Percentiles rank a stretch among this genome's conserved stretches.
These are phyloP conservation scores for Ennomos quercinarius DNA, from an alignment of 2,888 invertebrate species.

Conservation along the genomic window DNA sequence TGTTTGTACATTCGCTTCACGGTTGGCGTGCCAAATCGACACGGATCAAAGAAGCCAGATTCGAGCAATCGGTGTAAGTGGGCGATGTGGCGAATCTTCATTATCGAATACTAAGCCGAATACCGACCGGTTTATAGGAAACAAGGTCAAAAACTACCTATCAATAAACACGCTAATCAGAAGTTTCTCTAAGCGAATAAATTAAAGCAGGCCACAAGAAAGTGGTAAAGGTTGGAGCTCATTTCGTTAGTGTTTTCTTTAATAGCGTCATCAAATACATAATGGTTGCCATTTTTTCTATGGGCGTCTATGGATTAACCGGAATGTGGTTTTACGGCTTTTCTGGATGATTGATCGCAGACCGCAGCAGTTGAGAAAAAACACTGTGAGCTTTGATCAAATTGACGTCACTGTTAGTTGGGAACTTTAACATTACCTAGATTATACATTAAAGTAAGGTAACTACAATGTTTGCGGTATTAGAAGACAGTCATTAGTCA, in stretches of 20 bases:
- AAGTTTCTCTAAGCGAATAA: slow-evolving; percentile 9
- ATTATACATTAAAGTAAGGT: too few relatives aligned
- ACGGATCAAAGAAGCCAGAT: slow-evolving; percentile 53
- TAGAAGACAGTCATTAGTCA: too few relatives aligned
- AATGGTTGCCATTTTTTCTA: too few relatives aligned
- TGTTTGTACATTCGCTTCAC: slow-evolving; percentile 9
- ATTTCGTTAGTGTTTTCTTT: slow-evolving; percentile 24
- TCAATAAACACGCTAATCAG: slow-evolving; percentile 1
- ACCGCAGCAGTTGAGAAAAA: slow-evolving; percentile 15
- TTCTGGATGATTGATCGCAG: slow-evolving; percentile 16
- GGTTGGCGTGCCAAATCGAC: slow-evolving; percentile 52
- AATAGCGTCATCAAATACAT: slow-evolving; percentile 26
- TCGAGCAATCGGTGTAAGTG: slow-evolving; percentile 41
- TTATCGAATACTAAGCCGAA: slow-evolving; percentile 10
- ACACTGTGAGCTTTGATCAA: neutral
- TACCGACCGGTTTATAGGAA: slow-evolving; percentile 26
- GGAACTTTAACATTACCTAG: too few relatives aligned
- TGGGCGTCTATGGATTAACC: slow-evolving; percentile 15
- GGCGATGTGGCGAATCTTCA: slow-evolving; percentile 17
- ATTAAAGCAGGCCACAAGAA: slow-evolving; percentile 22
- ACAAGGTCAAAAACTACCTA: slow-evolving; percentile 30
- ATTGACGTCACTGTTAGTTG: too few relatives aligned
- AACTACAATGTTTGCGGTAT: too few relatives aligned
- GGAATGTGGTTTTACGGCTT: slow-evolving; percentile 22
- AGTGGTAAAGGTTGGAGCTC: slow-evolving; percentile 7